Evolutionary conservation across 1,140 invertebrate genomes (phyloP).

Genomic region (Platorchestia sp.): DNA sequence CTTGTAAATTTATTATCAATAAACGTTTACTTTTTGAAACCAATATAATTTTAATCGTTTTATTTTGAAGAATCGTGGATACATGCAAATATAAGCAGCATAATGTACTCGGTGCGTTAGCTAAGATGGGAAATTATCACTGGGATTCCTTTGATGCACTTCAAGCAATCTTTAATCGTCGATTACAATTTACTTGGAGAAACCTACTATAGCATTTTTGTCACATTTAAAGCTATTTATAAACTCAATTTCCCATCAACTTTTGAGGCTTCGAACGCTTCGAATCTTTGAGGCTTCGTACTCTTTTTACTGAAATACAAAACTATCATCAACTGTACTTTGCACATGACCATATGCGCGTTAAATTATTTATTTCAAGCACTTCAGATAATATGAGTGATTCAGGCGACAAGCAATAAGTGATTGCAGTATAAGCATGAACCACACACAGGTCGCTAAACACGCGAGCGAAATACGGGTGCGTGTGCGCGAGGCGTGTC

Average conservation of each 20-base stretch:
- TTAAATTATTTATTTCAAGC: not conserved
- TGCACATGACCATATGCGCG: not conserved
- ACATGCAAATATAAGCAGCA: no score
- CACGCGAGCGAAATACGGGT: not conserved
- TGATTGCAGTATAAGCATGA: not conserved
- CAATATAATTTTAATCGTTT: no score
- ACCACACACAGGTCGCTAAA: not conserved
- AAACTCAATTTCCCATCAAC: not conserved
- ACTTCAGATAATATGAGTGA: not conserved
- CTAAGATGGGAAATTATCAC: no score
- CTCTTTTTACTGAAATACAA: not conserved
- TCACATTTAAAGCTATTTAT: not conserved
- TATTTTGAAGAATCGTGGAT: no score
- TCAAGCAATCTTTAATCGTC: no score
- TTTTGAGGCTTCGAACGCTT: no score
- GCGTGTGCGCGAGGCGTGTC: not conserved
- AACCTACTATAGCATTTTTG: not conserved
- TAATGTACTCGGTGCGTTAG: no score
- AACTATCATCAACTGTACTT: not conserved
- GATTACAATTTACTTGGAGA: no score
- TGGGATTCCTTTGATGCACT: no score
- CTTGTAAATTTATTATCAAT: no score
- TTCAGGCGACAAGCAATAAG: not conserved
- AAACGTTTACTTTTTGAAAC: no score
- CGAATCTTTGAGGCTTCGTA: no score